phyloP scores from a whole-genome alignment of 1,140 invertebrate species.

The Nebria ingens region DNA sequence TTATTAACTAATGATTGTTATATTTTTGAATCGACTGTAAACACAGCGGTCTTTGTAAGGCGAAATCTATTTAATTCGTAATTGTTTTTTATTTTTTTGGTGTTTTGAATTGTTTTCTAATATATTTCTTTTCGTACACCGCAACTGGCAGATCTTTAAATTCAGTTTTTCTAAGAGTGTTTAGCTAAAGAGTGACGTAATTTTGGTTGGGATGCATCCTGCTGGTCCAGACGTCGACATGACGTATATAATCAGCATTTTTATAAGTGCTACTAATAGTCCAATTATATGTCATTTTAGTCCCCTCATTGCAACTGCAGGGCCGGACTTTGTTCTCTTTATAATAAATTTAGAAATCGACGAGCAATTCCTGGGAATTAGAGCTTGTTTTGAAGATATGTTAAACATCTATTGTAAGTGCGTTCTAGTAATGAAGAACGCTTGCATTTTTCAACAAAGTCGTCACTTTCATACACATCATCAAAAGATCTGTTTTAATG shows the following conservation, averaged over 20 bases:
- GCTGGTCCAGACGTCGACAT: background rate
- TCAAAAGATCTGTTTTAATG: background rate
- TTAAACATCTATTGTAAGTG: background rate
- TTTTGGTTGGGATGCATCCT: too few species aligned
- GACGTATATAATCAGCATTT: background rate
- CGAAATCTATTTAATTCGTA: background rate
- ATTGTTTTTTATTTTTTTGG: too few species aligned
- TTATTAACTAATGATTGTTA: too few species aligned
- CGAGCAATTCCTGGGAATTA: background rate
- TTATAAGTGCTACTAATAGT: background rate
- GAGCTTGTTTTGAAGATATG: background rate
- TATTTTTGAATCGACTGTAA: too few species aligned
- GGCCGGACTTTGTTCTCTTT: background rate
- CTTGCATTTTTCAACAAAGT: background rate
- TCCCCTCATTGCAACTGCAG: background rate
- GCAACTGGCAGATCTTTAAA: too few species aligned
- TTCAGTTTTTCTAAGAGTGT: too few species aligned
- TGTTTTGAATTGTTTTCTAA: background rate
- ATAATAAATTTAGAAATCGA: background rate
- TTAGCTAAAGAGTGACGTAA: too few species aligned
- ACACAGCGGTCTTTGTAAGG: too few species aligned
- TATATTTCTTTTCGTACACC: too few species aligned
- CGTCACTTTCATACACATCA: background rate
- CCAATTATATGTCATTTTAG: background rate
- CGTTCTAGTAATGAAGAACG: background rate